phyloP scores from a whole-genome alignment of 2,797 vertebrate species.

The Etheostoma perlongum region DNA sequence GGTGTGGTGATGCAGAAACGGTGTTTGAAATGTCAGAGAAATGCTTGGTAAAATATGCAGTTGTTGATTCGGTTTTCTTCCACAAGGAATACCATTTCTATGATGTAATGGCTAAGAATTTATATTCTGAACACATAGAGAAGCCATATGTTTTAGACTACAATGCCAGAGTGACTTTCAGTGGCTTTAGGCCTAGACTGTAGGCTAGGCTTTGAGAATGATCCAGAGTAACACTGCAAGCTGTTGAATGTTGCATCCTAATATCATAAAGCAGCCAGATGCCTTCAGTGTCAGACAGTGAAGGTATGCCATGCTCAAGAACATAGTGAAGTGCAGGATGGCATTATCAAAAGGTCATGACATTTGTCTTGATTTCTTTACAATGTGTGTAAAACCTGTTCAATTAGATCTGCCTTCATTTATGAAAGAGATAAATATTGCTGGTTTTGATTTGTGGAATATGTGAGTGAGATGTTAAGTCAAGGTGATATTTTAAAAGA shows the following conservation, averaged over 20 bases:
- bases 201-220: slow-evolving; percentile 44
- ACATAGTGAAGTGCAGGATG: slow-evolving; percentile 27
- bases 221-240: slow-evolving; percentile 59
- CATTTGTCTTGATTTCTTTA: slow-evolving; percentile 36
- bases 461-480: neutral
- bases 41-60: slow-evolving; percentile 47
- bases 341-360: slow-evolving; percentile 26
- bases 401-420: slow-evolving; percentile 16
- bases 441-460: slow-evolving; percentile 9
- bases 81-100: slow-evolving; percentile 52
- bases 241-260: slow-evolving; percentile 71
- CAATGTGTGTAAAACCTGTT: slow-evolving; percentile 40
- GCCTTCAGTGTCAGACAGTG: slow-evolving; percentile 59
- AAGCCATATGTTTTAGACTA: slow-evolving; percentile 61
- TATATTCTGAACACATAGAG: slow-evolving; percentile 68
- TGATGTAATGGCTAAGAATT: slow-evolving; percentile 74
- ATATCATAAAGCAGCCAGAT: slow-evolving; percentile 62
- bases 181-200: slow-evolving; percentile 53
- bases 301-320: slow-evolving; percentile 44
- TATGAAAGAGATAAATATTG: neutral
- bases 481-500: neutral
- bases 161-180: slow-evolving; percentile 50
- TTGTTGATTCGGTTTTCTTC: slow-evolving; percentile 55
- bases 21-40: slow-evolving; percentile 38
- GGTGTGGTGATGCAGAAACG: slow-evolving; percentile 64